Evolutionary conservation across 2,113 vertebrate species (phyloP).

Genomic region (Calypte anna): DNA sequence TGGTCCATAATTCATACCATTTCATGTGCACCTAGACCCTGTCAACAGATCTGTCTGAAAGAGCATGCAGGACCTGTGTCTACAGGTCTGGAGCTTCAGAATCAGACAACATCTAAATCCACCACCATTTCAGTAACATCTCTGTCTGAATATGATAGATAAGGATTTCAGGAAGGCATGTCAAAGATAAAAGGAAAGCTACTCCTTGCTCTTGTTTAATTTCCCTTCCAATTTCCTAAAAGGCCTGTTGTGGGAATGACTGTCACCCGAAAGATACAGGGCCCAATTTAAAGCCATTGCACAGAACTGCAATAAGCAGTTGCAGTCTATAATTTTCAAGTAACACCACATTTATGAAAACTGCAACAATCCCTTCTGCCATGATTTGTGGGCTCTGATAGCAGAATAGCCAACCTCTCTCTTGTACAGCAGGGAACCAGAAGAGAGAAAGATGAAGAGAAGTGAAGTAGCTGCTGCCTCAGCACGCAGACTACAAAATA

Average conservation of each 20-base stretch:
- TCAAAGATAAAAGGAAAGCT: conserved; percentile 66
- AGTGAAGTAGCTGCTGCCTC: conserved; percentile 58
- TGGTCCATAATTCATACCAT: not conserved
- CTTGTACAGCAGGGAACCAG: not conserved
- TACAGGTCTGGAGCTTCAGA: not conserved
- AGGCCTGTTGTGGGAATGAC: conserved; percentile 36
- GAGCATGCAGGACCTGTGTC: not conserved
- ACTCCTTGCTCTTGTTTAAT: conserved; percentile 59
- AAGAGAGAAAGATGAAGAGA: conserved; percentile 23
- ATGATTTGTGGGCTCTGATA: conserved; percentile 12
- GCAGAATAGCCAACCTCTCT: conserved; percentile 41
- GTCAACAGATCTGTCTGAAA: not conserved
- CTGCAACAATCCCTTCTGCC: conserved; percentile 26
- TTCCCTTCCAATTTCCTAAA: conserved; percentile 60
- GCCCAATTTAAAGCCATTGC: conserved; percentile 1
- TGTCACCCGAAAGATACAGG: conserved; percentile 16
- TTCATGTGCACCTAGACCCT: not conserved
- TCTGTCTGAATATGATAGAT: conserved; percentile 62
- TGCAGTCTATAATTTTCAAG: conserved; percentile 35
- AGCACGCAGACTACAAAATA: conserved; percentile 41
- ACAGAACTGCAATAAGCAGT: conserved; percentile 30
- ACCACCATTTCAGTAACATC: conserved; percentile 20
- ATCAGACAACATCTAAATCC: conserved; percentile 60
- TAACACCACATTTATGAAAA: conserved; percentile 39
- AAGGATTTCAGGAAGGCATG: conserved; percentile 53